Conservation (phyloP, 2,113 vertebrate genomes). For the Cavia porcellus region DNA sequence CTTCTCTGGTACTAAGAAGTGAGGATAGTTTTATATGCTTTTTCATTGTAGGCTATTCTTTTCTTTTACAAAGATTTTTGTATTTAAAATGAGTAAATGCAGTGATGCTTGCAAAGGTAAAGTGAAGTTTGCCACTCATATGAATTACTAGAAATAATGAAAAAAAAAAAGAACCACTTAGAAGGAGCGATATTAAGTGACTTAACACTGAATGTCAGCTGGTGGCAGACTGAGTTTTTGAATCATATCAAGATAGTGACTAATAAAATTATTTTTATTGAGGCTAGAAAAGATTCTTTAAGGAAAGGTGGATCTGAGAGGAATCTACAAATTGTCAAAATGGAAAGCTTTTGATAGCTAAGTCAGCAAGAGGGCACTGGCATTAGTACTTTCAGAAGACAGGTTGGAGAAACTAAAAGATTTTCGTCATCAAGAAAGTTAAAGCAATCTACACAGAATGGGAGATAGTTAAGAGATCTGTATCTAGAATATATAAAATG, state of each 20-base stretch:
- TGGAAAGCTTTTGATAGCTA: neutral
- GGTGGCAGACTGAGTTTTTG: neutral
- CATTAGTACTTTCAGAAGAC: neutral
- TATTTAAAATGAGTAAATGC: conserved; percentile 17
- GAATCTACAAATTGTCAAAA: conserved; percentile 14
- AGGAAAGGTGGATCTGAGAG: neutral
- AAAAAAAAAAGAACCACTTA: neutral
- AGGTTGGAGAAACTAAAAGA: neutral
- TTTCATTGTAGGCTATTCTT: neutral
- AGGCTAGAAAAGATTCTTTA: neutral
- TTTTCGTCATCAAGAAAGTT: neutral
- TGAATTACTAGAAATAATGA: conserved; percentile 11
- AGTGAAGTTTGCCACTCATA: neutral
- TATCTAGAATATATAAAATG: neutral
- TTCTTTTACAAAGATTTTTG: conserved; percentile 45
- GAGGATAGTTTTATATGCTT: neutral
- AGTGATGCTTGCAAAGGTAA: neutral
- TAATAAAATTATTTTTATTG: conserved; percentile 12
- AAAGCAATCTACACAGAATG: neutral
- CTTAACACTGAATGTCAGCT: neutral
- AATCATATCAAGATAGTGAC: neutral
- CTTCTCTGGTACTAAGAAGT: neutral
- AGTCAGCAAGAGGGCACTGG: neutral
- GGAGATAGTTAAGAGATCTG: neutral
- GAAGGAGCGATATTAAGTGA: neutral